Percentiles rank a stretch among this genome's conserved stretches.
Evolutionary conservation across 2,113 vertebrate genomes (phyloP).

Genomic region (Pachypanchax playfairii): DNA sequence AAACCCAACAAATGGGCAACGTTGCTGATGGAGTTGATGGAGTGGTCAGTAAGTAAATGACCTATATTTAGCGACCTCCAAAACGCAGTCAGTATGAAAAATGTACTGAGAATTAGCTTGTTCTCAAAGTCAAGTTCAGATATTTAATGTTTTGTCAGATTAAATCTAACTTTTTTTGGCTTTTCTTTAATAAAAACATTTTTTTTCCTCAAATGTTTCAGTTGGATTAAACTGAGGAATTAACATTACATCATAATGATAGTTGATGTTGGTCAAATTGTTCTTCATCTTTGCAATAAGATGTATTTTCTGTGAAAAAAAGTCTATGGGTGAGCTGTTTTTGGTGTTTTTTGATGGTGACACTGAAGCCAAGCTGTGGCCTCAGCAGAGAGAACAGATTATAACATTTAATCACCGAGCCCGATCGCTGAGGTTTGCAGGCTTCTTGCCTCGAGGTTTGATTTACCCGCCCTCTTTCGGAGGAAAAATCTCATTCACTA

Average conservation of each 20-base stretch:
- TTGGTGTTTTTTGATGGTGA: constrained; percentile 26
- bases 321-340: constrained; percentile 38
- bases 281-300: constrained; percentile 23
- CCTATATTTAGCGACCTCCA: constrained; percentile 23
- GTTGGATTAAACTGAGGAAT: too few relatives aligned
- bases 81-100: constrained; percentile 10
- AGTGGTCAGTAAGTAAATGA: constrained; percentile 38
- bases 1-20: constrained; percentile 71
- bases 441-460: constrained; percentile 72
- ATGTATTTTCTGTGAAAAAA: constrained; percentile 46
- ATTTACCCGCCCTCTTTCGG: constrained; percentile 81
- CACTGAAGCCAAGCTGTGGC: constrained; percentile 49
- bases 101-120: constrained; percentile 3
- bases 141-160: too few relatives aligned
- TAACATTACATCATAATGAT: too few relatives aligned
- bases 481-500: constrained; percentile 80
- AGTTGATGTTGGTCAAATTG: too few relatives aligned
- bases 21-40: constrained; percentile 51
- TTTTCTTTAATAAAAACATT: too few relatives aligned
- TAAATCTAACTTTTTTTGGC: too few relatives aligned
- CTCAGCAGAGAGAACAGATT: constrained; percentile 58
- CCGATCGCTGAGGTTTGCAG: constrained; percentile 52
- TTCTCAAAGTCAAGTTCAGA: not conserved
- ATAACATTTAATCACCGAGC: constrained; percentile 72
- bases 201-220: too few relatives aligned